A percentile compares a stretch with the other conserved stretches of the same genome.
phyloP scores from a whole-genome alignment of 2,888 invertebrate genomes.

The Erannis defoliaria region DNA sequence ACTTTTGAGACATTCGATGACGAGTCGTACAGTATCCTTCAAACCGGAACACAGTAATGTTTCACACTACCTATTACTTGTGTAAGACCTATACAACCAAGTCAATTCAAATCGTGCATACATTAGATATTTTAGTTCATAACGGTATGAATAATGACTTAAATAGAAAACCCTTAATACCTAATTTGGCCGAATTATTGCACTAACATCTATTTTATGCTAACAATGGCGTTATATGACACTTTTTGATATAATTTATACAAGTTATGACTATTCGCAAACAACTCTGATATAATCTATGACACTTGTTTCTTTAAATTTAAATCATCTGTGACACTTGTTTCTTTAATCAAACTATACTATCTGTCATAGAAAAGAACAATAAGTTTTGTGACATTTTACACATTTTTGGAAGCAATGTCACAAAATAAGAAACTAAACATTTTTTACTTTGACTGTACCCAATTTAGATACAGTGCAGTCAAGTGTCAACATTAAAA shows the following conservation, averaged over 20 bases:
- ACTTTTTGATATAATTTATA: conserved; percentile 23
- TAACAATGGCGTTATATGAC: conserved; percentile 47
- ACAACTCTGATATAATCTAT: conserved; percentile 4
- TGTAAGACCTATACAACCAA: no score
- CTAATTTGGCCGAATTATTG: conserved; percentile 75
- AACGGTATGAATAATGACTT: conserved; percentile 4
- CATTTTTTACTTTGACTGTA: neutral
- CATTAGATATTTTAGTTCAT: conserved; percentile 16
- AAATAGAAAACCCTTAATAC: conserved; percentile 38
- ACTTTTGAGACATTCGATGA: no score
- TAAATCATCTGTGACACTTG: neutral
- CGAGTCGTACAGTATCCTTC: no score
- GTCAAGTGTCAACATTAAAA: neutral
- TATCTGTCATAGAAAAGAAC: no score
- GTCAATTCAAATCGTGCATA: neutral
- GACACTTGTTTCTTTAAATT: conserved; percentile 4
- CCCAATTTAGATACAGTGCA: neutral
- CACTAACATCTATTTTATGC: conserved; percentile 57
- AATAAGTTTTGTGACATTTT: neutral
- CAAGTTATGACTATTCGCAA: neutral
- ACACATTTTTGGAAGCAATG: neutral
- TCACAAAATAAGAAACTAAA: neutral
- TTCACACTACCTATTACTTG: no score
- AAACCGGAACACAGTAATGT: neutral
- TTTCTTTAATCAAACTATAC: no score